Evolutionary conservation across 2,888 invertebrate genomes (phyloP).

Genomic region (Troides oblongomaculatus): DNA sequence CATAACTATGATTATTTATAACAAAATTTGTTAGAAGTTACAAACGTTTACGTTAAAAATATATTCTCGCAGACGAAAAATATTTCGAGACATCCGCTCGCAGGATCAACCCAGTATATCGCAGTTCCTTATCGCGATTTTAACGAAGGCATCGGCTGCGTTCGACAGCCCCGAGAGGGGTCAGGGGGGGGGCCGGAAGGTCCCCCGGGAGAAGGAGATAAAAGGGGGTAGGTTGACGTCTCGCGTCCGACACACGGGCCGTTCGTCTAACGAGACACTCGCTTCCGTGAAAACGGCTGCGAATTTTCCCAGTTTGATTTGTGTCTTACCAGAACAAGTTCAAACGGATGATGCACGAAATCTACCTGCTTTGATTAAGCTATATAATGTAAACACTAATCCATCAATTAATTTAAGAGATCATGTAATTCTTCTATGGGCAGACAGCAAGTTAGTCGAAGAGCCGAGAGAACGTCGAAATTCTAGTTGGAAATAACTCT

Average conservation of each 20-base stretch:
- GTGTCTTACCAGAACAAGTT: constrained; percentile 14
- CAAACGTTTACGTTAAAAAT: constrained; percentile 16
- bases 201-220: constrained; percentile 38
- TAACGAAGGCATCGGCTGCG: constrained; percentile 71
- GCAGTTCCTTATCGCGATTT: constrained; percentile 55
- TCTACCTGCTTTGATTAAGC: neutral
- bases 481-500: too few relatives aligned
- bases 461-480: too few relatives aligned
- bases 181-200: constrained; percentile 47
- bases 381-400: too few relatives aligned
- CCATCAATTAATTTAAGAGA: too few relatives aligned
- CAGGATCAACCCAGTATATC: constrained; percentile 41
- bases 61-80: constrained; percentile 40
- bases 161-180: constrained; percentile 59
- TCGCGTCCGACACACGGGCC: constrained; percentile 62
- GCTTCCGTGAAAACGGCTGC: constrained; percentile 47
- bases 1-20: too few relatives aligned
- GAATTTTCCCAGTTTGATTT: constrained; percentile 44
- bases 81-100: constrained; percentile 41
- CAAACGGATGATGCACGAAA: neutral
- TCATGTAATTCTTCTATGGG: too few relatives aligned
- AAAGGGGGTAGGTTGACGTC: constrained; percentile 36
- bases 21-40: too few relatives aligned
- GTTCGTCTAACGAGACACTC: constrained; percentile 61
- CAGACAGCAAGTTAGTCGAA: too few relatives aligned